Conservation (phyloP, 2,797 vertebrate species). For the Rallus crepitans region DNA sequence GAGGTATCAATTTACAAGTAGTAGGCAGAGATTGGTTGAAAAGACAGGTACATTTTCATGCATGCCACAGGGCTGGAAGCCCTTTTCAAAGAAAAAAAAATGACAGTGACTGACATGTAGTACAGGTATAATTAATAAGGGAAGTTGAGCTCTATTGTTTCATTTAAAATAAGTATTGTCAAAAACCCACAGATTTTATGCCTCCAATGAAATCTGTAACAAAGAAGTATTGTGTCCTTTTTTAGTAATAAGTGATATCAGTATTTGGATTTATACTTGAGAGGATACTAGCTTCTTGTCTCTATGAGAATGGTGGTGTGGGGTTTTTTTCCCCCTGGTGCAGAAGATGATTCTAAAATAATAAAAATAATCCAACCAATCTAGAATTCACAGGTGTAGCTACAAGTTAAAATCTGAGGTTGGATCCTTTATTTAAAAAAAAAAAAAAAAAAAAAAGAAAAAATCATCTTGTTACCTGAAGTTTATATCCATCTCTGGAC, state of each 20-base stretch:
- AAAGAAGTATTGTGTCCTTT: neutral
- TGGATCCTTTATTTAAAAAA: neutral
- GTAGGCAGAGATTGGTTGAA: slow-evolving; percentile 36
- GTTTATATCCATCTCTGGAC: neutral
- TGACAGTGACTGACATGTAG: neutral
- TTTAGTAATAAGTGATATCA: neutral
- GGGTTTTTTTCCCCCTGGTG: too few species aligned
- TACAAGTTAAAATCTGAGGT: neutral
- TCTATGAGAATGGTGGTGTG: neutral
- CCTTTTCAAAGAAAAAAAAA: neutral
- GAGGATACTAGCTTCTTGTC: neutral
- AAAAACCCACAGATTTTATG: accelerated
- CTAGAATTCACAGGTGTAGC: neutral
- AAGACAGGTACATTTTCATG: slow-evolving; percentile 14
- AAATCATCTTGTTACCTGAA: neutral
- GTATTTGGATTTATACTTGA: neutral
- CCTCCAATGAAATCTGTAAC: neutral
- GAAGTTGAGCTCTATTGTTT: neutral
- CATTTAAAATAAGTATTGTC: neutral
- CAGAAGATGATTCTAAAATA: neutral
- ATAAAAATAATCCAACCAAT: neutral
- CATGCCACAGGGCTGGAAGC: neutral
- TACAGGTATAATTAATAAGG: neutral
- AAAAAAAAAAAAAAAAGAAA: neutral
- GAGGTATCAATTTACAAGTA: slow-evolving; percentile 6